phyloP scores from a whole-genome alignment of 1,140 invertebrate species.

The Drosophila athabasca region DNA sequence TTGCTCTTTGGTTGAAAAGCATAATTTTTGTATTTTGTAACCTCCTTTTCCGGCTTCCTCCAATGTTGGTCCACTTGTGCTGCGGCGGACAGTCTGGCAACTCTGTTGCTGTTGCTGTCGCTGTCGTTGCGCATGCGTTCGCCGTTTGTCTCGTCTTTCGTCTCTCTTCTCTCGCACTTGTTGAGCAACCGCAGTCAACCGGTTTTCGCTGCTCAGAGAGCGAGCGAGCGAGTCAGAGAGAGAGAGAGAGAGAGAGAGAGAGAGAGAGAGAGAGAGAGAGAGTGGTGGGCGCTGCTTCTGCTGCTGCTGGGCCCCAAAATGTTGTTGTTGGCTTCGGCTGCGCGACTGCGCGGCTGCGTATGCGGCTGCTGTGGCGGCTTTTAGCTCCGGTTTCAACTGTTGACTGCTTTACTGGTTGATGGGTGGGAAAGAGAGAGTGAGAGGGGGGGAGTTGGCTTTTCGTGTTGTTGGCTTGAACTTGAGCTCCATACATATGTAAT shows the following conservation, averaged over 20 bases:
- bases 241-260: conserved; percentile 30
- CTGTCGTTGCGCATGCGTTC: conserved; percentile 37
- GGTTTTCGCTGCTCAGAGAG: conserved; percentile 26
- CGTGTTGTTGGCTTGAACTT: conserved; percentile 82
- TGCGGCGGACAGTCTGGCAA: conserved; percentile 8
- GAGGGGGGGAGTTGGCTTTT: conserved; percentile 4
- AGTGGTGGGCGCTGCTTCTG: conserved; percentile 39
- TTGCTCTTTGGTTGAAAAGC: too few species aligned
- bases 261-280: conserved; percentile 20
- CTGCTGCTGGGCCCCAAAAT: conserved; percentile 41
- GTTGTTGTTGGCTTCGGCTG: conserved; percentile 17
- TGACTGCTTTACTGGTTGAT: too few species aligned
- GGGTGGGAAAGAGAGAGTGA: too few species aligned
- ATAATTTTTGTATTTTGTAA: background rate
- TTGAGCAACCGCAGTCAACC: conserved; percentile 35
- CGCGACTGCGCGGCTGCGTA: conserved; percentile 5
- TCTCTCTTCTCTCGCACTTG: conserved; percentile 17
- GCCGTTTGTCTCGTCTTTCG: conserved; percentile 12
- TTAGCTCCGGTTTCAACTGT: too few species aligned
- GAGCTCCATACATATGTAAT: conserved; percentile 84
- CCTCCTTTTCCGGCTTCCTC: background rate
- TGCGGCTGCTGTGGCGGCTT: conserved; percentile 25
- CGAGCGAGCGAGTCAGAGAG: conserved; percentile 10
- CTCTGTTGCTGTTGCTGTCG: conserved; percentile 7
- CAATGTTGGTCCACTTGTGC: background rate